These are phyloP conservation scores for Andrena bicolor DNA, from an alignment of 2,888 invertebrate genomes.

Conservation along the genomic window DNA sequence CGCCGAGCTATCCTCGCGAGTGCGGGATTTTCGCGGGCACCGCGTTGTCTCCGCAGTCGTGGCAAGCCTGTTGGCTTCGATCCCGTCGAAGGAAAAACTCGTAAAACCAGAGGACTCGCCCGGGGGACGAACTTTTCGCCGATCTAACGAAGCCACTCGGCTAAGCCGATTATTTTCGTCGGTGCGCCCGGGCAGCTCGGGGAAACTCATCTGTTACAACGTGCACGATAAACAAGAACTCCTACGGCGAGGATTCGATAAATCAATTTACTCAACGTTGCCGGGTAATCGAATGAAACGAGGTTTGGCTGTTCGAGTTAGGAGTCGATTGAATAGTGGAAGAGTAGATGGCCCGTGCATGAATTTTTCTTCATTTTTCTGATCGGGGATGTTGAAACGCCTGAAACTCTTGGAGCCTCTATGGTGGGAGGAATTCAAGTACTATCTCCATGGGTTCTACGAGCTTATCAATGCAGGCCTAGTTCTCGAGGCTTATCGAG, in stretches of 20 bases:
- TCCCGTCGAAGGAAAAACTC: slow-evolving; percentile 47
- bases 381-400: too few relatives aligned
- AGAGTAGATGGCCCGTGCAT: not conserved
- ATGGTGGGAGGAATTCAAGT: too few relatives aligned
- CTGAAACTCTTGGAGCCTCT: too few relatives aligned
- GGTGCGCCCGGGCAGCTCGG: not conserved
- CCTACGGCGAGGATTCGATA: slow-evolving; percentile 32
- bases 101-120: slow-evolving; percentile 42
- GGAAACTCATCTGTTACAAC: slow-evolving; percentile 45
- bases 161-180: slow-evolving; percentile 69
- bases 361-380: not conserved
- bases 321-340: not conserved
- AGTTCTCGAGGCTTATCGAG: slow-evolving; percentile 17
- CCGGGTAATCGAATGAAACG: slow-evolving; percentile 35
- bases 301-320: not conserved
- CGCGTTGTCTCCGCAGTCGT: not conserved
- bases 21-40: not conserved
- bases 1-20: slow-evolving; percentile 3
- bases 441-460: too few relatives aligned
- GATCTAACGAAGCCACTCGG: slow-evolving; percentile 67
- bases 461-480: slow-evolving; percentile 6
- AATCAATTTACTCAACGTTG: slow-evolving; percentile 45
- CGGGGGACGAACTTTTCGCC: slow-evolving; percentile 66
- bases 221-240: slow-evolving; percentile 53
- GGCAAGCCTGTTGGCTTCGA: too few relatives aligned